Evolutionary conservation across 2,113 vertebrate genomes (phyloP), one percentile per base, ranked within the genome.

Genomic region (Gymnorhina tibicen): DNA sequence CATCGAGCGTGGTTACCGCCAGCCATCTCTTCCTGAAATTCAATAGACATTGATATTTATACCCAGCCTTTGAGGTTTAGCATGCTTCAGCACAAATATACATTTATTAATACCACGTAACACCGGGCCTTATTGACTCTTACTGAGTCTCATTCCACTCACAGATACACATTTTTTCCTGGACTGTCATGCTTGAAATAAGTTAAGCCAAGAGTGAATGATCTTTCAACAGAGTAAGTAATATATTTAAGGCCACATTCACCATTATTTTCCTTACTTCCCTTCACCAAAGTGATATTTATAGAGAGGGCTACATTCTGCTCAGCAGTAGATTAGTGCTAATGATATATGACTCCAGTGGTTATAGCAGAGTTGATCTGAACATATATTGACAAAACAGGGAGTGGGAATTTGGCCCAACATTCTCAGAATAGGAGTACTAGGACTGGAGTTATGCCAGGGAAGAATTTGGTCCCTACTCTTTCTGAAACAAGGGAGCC

Each of bases 31-130:
- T 93, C 86, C 77, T 81, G 88, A 92, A 96, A 97, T 92, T 87
- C 86, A 91, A 93, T 68, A 95, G 77, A 93, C 58, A 64, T 85
- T 66, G 89, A 89, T 95, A 94, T 91, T 96, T 95, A 95, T 92
- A 96, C 68, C 58, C 92, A 94, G 93, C 22, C 73, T 84, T 70
- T 94, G 69, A 88, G 83, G 76, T 92, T 93, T 67, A 82, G 93
- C 86, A 68, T 88, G 72, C 85, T 93, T 91, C 93, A 95, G 92
- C 93, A 95, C 52, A 95, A 96, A 95, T 75, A 84, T 20, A 74
- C 53, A 33, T 85, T 94, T 87, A 93, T 84, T 96, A 95, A 95
- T 91, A 92, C 47, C 8, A 0, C 77, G 63, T 72, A 82, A 85
- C 60, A 55, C 23, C 0, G 1, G 69, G 49, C 37, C 64, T 89